These are phyloP conservation scores for Limnothrissa miodon DNA, from an alignment of 2,113 vertebrate genomes.

Conservation along the genomic window DNA sequence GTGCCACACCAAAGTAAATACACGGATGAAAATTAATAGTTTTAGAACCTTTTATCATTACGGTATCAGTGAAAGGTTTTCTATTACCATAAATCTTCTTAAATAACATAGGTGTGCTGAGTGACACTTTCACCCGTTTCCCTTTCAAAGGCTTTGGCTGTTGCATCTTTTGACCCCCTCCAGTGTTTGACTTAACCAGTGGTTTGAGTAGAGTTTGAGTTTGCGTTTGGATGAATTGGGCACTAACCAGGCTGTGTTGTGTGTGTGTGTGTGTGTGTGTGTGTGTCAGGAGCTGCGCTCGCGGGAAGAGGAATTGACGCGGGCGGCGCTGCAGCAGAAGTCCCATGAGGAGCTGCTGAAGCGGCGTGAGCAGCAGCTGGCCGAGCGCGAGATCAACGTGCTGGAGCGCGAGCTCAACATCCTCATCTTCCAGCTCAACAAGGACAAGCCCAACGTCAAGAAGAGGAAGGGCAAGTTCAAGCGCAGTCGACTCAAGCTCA, in stretches of 20 bases:
- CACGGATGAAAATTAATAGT: neutral
- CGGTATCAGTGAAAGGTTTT: too few relatives aligned
- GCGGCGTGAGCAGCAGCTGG: constrained; percentile 89
- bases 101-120: too few relatives aligned
- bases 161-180: neutral
- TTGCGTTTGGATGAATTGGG: neutral
- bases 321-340: constrained; percentile 92
- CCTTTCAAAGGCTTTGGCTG: neutral
- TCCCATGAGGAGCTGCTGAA: constrained; percentile 90
- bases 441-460: constrained; percentile 92
- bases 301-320: constrained; percentile 88
- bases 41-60: neutral
- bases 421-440: constrained; percentile 93
- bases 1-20: neutral
- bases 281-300: constrained; percentile 84
- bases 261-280: neutral
- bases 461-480: constrained; percentile 94
- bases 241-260: neutral
- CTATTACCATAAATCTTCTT: too few relatives aligned
- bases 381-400: constrained; percentile 89
- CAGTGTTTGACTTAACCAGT: neutral
- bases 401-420: constrained; percentile 93
- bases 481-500: constrained; percentile 86
- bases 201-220: neutral
- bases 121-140: too few relatives aligned